Evolutionary conservation across 2,113 vertebrate species (phyloP).

Genomic region (Halichoeres trimaculatus): DNA sequence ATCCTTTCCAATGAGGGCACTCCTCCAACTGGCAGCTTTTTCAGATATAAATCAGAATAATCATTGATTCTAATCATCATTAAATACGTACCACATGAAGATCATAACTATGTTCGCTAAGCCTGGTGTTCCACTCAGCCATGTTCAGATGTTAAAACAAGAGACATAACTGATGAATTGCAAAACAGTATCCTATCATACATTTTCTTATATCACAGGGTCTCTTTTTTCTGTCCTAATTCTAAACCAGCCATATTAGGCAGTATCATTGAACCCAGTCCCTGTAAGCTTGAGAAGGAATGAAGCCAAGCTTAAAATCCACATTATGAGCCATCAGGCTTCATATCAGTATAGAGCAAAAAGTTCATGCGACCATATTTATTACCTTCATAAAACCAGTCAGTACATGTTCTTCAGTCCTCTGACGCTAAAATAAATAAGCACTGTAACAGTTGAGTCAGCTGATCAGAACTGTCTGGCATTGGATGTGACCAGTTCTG

Average conservation of each 20-base stretch:
- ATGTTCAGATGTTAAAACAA: too few relatives aligned
- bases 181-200: not conserved
- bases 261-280: not conserved
- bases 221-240: not conserved
- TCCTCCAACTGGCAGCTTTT: too few relatives aligned
- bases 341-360: slow-evolving; percentile 6
- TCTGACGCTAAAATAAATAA: slow-evolving; percentile 6
- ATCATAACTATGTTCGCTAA: too few relatives aligned
- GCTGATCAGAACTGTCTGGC: slow-evolving; percentile 24
- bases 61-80: not conserved
- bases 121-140: too few relatives aligned
- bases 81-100: too few relatives aligned
- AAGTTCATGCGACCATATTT: slow-evolving; percentile 6
- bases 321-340: slow-evolving; percentile 18
- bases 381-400: slow-evolving; percentile 21
- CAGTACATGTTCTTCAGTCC: slow-evolving; percentile 11
- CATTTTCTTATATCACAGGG: slow-evolving; percentile 3
- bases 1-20: too few relatives aligned
- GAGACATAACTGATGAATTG: too few relatives aligned
- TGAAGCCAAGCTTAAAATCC: slow-evolving; percentile 20
- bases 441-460: slow-evolving; percentile 24
- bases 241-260: not conserved
- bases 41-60: not conserved
- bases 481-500: slow-evolving; percentile 14
- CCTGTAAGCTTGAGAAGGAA: slow-evolving; percentile 9